Evolutionary conservation across 2,113 vertebrate species (phyloP).

Genomic region (Tiliqua scincoides): DNA sequence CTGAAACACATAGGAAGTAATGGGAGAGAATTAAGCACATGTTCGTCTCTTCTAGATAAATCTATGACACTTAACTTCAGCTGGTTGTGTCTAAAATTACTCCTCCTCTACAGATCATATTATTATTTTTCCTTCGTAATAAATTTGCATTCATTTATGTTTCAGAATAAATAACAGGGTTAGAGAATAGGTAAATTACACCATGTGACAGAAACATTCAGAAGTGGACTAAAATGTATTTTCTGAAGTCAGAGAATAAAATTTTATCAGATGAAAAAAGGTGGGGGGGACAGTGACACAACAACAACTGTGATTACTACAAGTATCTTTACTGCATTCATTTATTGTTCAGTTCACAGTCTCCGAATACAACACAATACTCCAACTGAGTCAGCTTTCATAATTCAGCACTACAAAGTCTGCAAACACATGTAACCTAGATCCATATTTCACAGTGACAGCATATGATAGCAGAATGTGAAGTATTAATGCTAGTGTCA

Average conservation of each 20-base stretch:
- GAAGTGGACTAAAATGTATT: conserved; percentile 57
- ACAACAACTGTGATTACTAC: conserved; percentile 56
- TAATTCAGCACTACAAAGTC: conserved; percentile 87
- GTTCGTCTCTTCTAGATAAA: neutral
- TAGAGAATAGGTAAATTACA: conserved; percentile 55
- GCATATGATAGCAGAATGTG: conserved; percentile 87
- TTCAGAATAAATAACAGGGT: conserved; percentile 21
- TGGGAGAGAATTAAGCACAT: neutral
- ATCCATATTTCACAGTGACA: conserved; percentile 87
- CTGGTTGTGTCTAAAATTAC: neutral
- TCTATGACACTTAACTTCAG: neutral
- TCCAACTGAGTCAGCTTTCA: conserved; percentile 85
- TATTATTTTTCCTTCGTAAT: neutral
- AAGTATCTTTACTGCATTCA: conserved; percentile 73
- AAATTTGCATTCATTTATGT: neutral
- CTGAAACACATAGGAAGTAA: neutral
- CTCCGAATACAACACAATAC: conserved; percentile 83
- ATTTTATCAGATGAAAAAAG: conserved; percentile 47
- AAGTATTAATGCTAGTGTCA: conserved; percentile 89
- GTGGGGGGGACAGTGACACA: neutral
- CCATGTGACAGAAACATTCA: conserved; percentile 55
- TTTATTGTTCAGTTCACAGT: conserved; percentile 84
- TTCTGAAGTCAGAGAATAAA: conserved; percentile 44
- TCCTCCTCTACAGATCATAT: neutral
- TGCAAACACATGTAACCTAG: conserved; percentile 85